phyloP scores from a whole-genome alignment of 2,888 invertebrate species.

The Enoplolaimus lenunculus region DNA sequence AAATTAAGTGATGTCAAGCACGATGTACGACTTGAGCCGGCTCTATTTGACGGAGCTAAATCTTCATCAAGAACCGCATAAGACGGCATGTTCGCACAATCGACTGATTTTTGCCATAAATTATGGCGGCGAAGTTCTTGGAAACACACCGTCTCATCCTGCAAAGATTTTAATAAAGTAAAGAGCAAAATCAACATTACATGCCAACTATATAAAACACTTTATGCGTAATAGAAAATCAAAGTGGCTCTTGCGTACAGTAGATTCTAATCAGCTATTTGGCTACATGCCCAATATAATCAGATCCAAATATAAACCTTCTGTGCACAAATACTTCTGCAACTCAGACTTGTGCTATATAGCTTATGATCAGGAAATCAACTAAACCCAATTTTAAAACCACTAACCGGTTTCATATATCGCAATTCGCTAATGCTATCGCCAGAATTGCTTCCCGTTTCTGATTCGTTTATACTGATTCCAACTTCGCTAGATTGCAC shows the following conservation, averaged over 20 bases:
- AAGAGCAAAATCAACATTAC: too few species aligned
- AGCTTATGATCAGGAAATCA: too few species aligned
- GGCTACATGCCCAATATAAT: too few species aligned
- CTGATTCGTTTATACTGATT: not conserved
- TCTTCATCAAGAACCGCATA: conserved; percentile 13
- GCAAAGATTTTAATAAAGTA: too few species aligned
- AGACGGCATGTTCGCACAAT: conserved; percentile 22
- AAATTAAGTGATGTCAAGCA: conserved; percentile 64
- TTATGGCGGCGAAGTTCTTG: conserved; percentile 55
- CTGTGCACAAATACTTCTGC: too few species aligned
- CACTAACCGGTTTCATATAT: not conserved
- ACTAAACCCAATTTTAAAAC: too few species aligned
- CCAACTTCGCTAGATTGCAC: not conserved
- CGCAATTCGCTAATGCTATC: not conserved
- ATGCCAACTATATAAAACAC: too few species aligned
- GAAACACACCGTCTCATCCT: conserved; percentile 6
- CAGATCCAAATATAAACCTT: too few species aligned
- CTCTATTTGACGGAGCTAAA: not conserved
- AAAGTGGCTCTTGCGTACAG: too few species aligned
- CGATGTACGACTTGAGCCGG: conserved; percentile 41
- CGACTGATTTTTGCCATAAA: conserved; percentile 46
- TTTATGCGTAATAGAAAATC: too few species aligned
- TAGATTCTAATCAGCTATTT: too few species aligned
- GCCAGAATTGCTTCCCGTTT: not conserved
- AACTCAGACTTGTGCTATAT: too few species aligned